Evolutionary conservation across 2,888 invertebrate genomes (phyloP), one percentile per base, ranked within the genome.

Genomic region (Hydroisotoma schaefferi): DNA sequence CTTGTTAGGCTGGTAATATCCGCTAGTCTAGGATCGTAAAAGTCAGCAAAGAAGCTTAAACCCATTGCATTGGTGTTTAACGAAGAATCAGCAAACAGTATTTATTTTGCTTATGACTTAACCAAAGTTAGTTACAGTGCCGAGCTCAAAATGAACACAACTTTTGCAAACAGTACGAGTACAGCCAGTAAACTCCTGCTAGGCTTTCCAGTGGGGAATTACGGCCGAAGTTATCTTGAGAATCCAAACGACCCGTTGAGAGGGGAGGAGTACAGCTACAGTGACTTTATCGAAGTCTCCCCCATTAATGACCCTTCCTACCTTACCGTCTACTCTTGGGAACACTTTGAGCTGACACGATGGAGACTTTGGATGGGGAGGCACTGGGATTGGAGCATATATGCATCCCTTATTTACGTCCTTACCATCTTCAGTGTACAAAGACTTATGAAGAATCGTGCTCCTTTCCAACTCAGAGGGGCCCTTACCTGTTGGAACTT

Each of bases 301-400:
- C 59, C 65, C 58, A 44, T 65, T 40, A 47, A 57, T 44, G 63
- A 65, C 59, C 63, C 65, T 26, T 57, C 67, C 3, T 70, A 70
- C 59, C 58, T 70, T 12, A 65, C 65, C 40, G 64, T 66, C 18
- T 68, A 63, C 59, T 47, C 59, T 10, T 70, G 67, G 67, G 71
- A 71, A 55, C 65, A 69, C 38, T 69, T 71, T 52, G 68, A 71
- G 52, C 60, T 71, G 46, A 65, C 67, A 18, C 48, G 63, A 58
- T 69, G 69, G 74, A 85, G 90, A 76, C 85, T 86, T 79, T 97
- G 95, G 94, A 97, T 98, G 94, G 85, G 87, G 71, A 86, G 89
- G 74, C 91, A 98, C 78, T 98, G 98, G 98, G 90, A 90, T 60
- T 85, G 88, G 76, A 90, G 90, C 57, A 91, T 94, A 79, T 91